A percentile compares a stretch with the other conserved stretches of the same genome.
phyloP scores from a whole-genome alignment of 2,113 vertebrate genomes.

The Hydropotes inermis region DNA sequence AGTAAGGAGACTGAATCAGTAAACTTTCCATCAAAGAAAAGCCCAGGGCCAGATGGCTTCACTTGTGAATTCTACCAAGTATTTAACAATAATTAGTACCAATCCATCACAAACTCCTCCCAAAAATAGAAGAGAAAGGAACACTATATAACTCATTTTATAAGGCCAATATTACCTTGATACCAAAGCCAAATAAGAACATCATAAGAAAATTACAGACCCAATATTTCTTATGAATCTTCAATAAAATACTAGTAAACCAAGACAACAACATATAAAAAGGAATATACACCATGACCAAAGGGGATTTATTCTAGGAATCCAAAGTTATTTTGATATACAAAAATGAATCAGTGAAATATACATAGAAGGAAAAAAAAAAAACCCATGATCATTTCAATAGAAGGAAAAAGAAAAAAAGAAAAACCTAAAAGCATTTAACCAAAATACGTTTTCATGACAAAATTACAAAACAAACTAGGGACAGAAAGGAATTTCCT shows the following conservation, averaged over 20 bases:
- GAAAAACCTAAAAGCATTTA: background rate
- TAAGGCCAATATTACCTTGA: background rate
- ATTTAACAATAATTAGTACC: background rate
- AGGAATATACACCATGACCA: background rate
- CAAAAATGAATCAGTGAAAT: background rate
- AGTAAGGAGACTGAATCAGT: background rate
- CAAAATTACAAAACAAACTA: background rate
- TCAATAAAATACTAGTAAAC: background rate
- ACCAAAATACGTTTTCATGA: background rate
- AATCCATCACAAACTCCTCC: background rate
- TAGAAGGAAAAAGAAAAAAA: background rate
- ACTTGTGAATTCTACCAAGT: background rate
- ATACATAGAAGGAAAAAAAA: background rate
- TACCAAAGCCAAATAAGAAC: background rate
- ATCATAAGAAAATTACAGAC: background rate
- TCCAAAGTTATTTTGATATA: background rate
- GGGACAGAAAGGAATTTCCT: background rate
- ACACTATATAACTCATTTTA: background rate
- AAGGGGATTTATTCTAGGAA: background rate
- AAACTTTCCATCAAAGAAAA: background rate
- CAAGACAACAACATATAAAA: background rate
- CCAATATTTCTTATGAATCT: background rate
- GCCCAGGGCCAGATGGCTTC: background rate
- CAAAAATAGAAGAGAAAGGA: background rate
- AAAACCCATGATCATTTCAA: background rate